Evolutionary conservation across 2,113 vertebrate species (phyloP), one percentile per base, ranked within the genome.

Genomic region (Jacana jacana): DNA sequence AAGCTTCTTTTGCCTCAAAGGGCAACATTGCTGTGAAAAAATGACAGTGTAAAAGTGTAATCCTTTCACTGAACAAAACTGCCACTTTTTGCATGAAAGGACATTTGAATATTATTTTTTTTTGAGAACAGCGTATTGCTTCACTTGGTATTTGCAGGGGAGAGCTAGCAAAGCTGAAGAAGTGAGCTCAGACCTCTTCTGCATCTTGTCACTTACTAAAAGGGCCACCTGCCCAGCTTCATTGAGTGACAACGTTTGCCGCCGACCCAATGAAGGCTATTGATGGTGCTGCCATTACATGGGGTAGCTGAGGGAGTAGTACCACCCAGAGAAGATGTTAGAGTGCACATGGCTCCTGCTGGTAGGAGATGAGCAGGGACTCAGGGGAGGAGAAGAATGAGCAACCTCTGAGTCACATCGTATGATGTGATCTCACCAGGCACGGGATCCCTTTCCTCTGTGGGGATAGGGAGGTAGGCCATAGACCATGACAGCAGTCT

Each of bases 171-270:
- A 3, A 17, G 69, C 48, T 71, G 35, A 82, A 54, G 35, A 30
- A 61, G n/a, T 11, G 52, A 61, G 48, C 48, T 55, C 65, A 89
- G 58, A 65, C 2, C 35, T 48, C 37, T 68, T 13, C 27, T 87
- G 9, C 2, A 0, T 27, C 57, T 37, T 89, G 65, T 69, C 75
- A 65, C 63, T 81, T 58, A 16, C 68, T 57, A 37, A 22, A 3
- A 42, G 39, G n/a, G 18, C 22, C 69, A 22, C 58, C 20, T 6
- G 6, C 42, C 17, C 0, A 0, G n/a, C 35, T 55, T 65, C 44
- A 12, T 0, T 0, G 14, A 39, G 24, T 70, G 52, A 46, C 1
- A 1, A 40, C 1, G 1, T 11, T 77, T 9, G 1, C 63, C 54
- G 57, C 33, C 1, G 2, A 12, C 30, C 49, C 51, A 68, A 9